Evolutionary conservation across 2,888 invertebrate species (phyloP), one percentile per base, ranked within the genome.

Genomic region (Sesia apiformis): DNA sequence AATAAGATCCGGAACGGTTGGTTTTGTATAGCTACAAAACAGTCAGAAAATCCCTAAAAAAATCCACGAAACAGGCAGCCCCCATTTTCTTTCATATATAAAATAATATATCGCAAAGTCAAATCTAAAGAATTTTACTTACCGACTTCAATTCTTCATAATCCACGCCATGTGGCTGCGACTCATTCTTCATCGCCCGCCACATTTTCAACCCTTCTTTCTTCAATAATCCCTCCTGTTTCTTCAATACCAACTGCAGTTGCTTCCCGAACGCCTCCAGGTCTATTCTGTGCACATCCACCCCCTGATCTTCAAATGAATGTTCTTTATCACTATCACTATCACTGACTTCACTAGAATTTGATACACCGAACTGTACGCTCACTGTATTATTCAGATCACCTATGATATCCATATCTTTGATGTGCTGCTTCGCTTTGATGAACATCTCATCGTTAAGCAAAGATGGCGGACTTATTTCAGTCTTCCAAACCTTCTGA

Each of bases 261-360:
- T 92, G 91, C 76, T 91, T 91, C 56, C 97, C 97, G 70, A 97
- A 97, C 55, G 95, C 97, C 72, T 93, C 93, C 69, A 97, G 85
- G 64, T 94, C 93, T 53, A 96, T 92, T 76, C 90, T 91, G 61
- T 91, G 91, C 63, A 92, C 92, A 68, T 91, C 91, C 55, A 86
- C 81, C 53, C 87, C 84, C 60, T 86, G 78, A 49, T 75, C 81
- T 42, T 80, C 80, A 8, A 76, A 76, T 42, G 72, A 59, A 65
- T 78, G 73, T 60, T 84, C 84, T 51, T 59, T 64, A 69, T 84
- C 78, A 77, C 76, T 78, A 55, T 53, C 59, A 66, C 62, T 64
- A 65, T 63, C 70, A 66, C 63, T 73, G 54, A 76, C 77, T 63
- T 87, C 87, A 77, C 89, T 89, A 63, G 84, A 76, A 78, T 85